These are phyloP conservation scores for Pteromalus puparum DNA, from an alignment of 1,140 invertebrate species.

Conservation along the genomic window DNA sequence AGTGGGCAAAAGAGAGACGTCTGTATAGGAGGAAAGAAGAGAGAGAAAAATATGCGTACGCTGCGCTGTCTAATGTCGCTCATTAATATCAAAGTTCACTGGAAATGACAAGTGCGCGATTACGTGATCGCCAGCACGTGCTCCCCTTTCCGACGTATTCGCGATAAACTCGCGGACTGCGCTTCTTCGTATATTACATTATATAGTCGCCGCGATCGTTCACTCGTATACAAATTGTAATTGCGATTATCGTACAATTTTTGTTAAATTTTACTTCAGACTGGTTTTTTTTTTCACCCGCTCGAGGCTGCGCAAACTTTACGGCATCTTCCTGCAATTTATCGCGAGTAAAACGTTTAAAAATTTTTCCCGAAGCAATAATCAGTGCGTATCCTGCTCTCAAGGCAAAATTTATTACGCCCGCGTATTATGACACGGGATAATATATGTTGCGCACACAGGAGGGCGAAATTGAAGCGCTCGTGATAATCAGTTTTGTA, in stretches of 20 bases:
- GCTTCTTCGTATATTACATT: conserved; percentile 2
- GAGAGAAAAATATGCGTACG: conserved; percentile 9
- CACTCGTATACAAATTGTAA: neutral
- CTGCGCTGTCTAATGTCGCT: conserved; percentile 57
- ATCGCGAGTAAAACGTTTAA: too few species aligned
- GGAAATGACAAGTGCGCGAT: conserved; percentile 58
- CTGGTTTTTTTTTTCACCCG: too few species aligned
- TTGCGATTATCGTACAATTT: neutral
- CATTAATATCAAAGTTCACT: conserved; percentile 57
- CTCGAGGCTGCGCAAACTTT: too few species aligned
- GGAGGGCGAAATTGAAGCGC: neutral
- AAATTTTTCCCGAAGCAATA: too few species aligned
- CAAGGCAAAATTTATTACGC: neutral
- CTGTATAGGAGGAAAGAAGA: neutral
- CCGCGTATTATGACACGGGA: neutral
- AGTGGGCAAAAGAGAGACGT: too few species aligned
- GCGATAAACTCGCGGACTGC: conserved; percentile 22
- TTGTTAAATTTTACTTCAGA: too few species aligned
- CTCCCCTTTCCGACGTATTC: conserved; percentile 17
- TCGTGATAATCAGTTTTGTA: neutral
- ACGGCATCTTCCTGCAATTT: too few species aligned
- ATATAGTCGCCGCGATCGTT: neutral
- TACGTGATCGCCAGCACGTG: conserved; percentile 60
- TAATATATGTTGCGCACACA: too few species aligned
- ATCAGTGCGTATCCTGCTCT: neutral